These are phyloP conservation scores for Hydroisotoma schaefferi DNA, from an alignment of 2,888 invertebrate genomes.

Conservation along the genomic window DNA sequence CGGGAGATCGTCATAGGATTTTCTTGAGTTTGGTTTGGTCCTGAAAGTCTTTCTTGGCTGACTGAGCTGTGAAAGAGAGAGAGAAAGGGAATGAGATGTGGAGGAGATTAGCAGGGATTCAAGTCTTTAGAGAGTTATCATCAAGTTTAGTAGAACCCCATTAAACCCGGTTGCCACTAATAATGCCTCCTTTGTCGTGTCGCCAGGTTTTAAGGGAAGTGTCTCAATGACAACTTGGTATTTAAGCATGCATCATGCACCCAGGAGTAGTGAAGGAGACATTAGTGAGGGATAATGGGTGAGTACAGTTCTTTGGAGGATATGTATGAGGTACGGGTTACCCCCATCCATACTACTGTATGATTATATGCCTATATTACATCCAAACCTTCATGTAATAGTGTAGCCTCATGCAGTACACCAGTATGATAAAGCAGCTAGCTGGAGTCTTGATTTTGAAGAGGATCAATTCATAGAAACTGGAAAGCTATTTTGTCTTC, in stretches of 20 bases:
- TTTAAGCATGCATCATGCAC: conserved; percentile 3
- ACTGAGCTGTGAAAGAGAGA: neutral
- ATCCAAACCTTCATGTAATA: no score
- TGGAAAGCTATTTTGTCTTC: neutral
- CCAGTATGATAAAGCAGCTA: neutral
- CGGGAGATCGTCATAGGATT: no score
- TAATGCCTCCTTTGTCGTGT: conserved; percentile 10
- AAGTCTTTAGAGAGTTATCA: conserved; percentile 6
- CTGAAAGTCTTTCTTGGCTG: neutral
- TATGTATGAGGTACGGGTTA: no score
- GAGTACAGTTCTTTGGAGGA: neutral
- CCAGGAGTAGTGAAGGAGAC: neutral
- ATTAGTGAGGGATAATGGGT: conserved; percentile 5
- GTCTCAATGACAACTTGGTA: conserved; percentile 4
- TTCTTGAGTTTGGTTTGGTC: no score
- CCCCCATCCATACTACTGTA: no score
- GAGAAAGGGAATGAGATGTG: neutral
- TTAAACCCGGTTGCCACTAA: conserved; percentile 4
- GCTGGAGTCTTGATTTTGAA: neutral
- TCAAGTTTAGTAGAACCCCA: conserved; percentile 9
- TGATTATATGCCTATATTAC: no score
- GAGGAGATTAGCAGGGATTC: conserved; percentile 11
- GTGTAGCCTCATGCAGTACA: no score
- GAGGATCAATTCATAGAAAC: neutral
- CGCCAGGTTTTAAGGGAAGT: conserved; percentile 9